Evolutionary conservation across 2,888 invertebrate species (phyloP).

Genomic region (Rhingia rostrata): DNA sequence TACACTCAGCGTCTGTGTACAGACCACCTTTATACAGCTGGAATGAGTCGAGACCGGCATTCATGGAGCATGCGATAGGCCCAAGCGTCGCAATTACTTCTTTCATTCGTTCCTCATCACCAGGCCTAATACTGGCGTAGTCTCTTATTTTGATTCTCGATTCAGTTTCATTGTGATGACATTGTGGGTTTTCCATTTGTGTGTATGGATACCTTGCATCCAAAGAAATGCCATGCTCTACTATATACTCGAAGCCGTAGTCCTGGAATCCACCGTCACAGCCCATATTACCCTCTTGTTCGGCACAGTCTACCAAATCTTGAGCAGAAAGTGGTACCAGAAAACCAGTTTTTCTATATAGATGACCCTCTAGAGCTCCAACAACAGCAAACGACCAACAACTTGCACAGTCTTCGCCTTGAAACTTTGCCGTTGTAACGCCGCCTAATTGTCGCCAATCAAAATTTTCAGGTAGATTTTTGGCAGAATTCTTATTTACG

Average conservation of each 20-base stretch:
- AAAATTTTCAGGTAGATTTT: slow-evolving; percentile 79
- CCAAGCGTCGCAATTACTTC: slow-evolving; percentile 81
- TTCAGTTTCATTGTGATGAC: slow-evolving; percentile 79
- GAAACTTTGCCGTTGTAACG: slow-evolving; percentile 80
- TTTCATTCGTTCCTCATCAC: slow-evolving; percentile 81
- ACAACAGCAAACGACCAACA: slow-evolving; percentile 81
- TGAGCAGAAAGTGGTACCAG: slow-evolving; percentile 81
- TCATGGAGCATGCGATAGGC: slow-evolving; percentile 81
- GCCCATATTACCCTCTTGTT: slow-evolving; percentile 80
- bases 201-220: slow-evolving; percentile 81
- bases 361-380: slow-evolving; percentile 80
- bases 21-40: slow-evolving; percentile 80
- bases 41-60: slow-evolving; percentile 79
- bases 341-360: slow-evolving; percentile 80
- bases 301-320: slow-evolving; percentile 82
- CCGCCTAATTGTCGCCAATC: slow-evolving; percentile 82
- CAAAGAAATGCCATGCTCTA: slow-evolving; percentile 80
- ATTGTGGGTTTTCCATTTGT: slow-evolving; percentile 78
- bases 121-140: slow-evolving; percentile 80
- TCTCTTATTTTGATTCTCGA: slow-evolving; percentile 78
- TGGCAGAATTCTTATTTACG: slow-evolving; percentile 65
- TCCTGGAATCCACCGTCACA: slow-evolving; percentile 82
- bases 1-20: slow-evolving; percentile 80
- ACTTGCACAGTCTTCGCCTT: slow-evolving; percentile 79
- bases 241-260: slow-evolving; percentile 81